A percentile compares a stretch with the other conserved stretches of the same genome.
phyloP scores from a whole-genome alignment of 2,888 invertebrate species.

The Notocelia uddmanniana region DNA sequence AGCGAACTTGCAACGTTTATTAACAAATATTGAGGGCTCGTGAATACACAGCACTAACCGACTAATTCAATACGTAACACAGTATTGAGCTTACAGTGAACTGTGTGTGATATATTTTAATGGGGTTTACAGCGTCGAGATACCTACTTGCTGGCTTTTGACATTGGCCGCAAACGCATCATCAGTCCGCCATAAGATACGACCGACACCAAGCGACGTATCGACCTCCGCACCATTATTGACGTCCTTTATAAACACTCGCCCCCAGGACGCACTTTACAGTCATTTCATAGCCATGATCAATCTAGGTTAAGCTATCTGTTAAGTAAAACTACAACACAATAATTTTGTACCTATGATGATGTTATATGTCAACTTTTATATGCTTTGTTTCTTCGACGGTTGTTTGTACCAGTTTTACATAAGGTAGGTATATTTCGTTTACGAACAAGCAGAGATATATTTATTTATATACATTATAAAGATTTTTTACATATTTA shows the following conservation, averaged over 20 bases:
- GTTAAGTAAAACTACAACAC: constrained; percentile 77
- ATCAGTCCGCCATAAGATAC: constrained; percentile 81
- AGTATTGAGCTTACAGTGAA: constrained; percentile 67
- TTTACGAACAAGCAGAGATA: constrained; percentile 74
- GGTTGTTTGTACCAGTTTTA: constrained; percentile 79
- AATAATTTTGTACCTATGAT: constrained; percentile 79
- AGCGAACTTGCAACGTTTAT: constrained; percentile 30
- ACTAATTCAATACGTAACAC: constrained; percentile 70
- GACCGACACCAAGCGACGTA: constrained; percentile 78
- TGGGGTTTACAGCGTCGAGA: constrained; percentile 86
- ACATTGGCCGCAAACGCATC: constrained; percentile 80
- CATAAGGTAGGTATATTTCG: constrained; percentile 77
- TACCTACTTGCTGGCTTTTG: constrained; percentile 86
- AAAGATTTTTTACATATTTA: constrained; percentile 72
- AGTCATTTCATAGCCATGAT: constrained; percentile 83
- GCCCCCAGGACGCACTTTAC: constrained; percentile 66
- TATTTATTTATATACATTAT: constrained; percentile 70
- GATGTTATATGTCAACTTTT: constrained; percentile 70
- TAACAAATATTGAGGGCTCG: constrained; percentile 52
- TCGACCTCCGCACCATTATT: constrained; percentile 78
- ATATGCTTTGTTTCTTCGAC: constrained; percentile 64
- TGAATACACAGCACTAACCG: constrained; percentile 71
- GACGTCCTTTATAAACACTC: constrained; percentile 73
- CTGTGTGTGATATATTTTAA: constrained; percentile 81
- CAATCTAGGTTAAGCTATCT: constrained; percentile 77